Conservation (phyloP, 2,113 vertebrate genomes). For the Oncorhynchus keta region DNA sequence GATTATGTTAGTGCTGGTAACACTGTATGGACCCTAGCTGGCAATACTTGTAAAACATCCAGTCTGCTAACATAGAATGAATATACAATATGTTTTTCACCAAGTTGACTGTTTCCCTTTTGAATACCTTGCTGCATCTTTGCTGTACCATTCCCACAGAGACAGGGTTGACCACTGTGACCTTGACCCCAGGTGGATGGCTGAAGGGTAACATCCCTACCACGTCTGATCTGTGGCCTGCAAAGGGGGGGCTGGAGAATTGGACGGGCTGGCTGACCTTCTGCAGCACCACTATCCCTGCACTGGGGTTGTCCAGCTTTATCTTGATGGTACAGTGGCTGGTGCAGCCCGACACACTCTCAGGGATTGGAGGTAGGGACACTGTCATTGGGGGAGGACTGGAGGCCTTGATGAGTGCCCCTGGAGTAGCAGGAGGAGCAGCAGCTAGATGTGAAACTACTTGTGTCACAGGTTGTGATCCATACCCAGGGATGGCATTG, state of each 20-base stretch:
- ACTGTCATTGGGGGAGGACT: neutral
- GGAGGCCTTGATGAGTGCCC: neutral
- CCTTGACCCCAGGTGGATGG: neutral
- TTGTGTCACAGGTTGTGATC: neutral
- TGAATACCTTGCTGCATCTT: neutral
- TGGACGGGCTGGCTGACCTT: neutral
- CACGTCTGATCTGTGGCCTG: neutral
- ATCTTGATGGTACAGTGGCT: neutral
- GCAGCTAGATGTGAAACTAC: neutral
- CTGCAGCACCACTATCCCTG: neutral
- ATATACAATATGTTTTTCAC: neutral
- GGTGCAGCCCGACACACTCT: neutral
- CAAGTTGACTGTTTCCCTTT: neutral
- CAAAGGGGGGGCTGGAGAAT: neutral
- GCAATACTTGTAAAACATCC: neutral
- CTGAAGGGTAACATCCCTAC: neutral
- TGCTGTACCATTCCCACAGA: neutral
- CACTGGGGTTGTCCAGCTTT: neutral
- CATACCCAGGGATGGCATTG: neutral
- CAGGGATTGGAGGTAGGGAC: neutral
- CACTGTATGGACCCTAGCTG: neutral
- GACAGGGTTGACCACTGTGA: slow-evolving; percentile 1
- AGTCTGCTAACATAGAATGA: neutral
- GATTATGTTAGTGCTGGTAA: neutral
- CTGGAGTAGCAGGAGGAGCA: neutral